Conservation (phyloP, 2,113 vertebrate species). For the Pangasianodon gigas region DNA sequence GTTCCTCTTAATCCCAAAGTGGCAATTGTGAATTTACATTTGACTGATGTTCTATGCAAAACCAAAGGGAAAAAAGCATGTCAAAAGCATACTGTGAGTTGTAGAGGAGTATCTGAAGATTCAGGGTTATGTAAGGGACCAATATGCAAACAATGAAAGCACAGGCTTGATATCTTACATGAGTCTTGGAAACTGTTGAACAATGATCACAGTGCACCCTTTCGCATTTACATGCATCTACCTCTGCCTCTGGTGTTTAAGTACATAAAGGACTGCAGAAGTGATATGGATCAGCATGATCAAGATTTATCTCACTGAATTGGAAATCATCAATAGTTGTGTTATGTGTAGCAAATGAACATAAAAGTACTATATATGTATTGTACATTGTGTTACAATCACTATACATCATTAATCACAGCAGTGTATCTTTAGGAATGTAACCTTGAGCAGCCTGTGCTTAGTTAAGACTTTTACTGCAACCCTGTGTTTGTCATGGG, state of each 20-base stretch:
- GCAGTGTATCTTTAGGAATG: background rate
- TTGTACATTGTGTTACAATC: background rate
- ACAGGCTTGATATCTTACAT: background rate
- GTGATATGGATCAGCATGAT: background rate
- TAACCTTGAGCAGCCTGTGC: background rate
- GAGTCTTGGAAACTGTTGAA: slow-evolving; percentile 9
- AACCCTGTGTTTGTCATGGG: slow-evolving; percentile 11
- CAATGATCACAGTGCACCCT: background rate
- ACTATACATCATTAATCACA: background rate
- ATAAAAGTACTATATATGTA: background rate
- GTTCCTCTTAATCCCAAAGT: background rate
- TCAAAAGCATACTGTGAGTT: background rate
- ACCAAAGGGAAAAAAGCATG: background rate
- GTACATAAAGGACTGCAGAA: background rate
- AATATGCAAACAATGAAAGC: background rate
- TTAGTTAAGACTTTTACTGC: slow-evolving; percentile 4
- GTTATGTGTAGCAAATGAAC: background rate
- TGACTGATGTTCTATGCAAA: background rate
- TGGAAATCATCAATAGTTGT: background rate
- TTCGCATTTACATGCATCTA: background rate
- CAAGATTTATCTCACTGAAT: background rate
- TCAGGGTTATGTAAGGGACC: background rate
- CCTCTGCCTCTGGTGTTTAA: background rate
- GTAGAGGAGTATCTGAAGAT: background rate
- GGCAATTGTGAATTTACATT: slow-evolving; percentile 9